These are phyloP conservation scores for Indicator indicator DNA, from an alignment of 2,113 vertebrate genomes.

Conservation along the genomic window DNA sequence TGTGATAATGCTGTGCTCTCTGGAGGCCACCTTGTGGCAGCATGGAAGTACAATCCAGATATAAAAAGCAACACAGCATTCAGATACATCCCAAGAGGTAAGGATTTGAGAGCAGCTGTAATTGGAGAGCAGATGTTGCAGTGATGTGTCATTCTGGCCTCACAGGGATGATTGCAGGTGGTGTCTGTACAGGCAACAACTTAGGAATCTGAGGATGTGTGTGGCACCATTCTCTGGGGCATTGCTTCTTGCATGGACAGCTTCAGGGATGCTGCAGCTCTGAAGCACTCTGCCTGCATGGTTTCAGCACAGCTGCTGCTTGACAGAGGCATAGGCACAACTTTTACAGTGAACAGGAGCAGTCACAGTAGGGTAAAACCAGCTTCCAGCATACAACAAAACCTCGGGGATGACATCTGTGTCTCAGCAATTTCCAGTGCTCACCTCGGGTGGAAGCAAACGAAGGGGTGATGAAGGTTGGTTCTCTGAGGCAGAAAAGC, in stretches of 20 bases:
- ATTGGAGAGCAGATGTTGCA: background rate
- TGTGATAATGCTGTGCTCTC: background rate
- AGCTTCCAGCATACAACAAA: background rate
- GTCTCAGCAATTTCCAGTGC: background rate
- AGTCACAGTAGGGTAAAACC: background rate
- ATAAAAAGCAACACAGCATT: background rate
- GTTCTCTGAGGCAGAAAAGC: background rate
- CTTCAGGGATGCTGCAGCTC: background rate
- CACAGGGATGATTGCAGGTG: background rate
- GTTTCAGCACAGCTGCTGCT: background rate
- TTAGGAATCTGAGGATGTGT: background rate
- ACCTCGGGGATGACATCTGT: background rate
- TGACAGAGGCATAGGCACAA: background rate
- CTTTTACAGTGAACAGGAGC: background rate
- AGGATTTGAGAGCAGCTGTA: background rate
- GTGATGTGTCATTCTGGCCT: background rate
- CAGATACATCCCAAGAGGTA: background rate
- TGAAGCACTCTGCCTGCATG: background rate
- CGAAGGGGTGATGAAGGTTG: background rate
- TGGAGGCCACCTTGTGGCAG: constrained; percentile 13
- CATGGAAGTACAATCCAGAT: background rate
- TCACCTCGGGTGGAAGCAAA: background rate
- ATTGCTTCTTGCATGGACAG: background rate
- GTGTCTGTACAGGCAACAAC: background rate
- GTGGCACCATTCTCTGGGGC: background rate